phyloP scores from a whole-genome alignment of 2,888 invertebrate species.

The Euplagia quadripunctaria region DNA sequence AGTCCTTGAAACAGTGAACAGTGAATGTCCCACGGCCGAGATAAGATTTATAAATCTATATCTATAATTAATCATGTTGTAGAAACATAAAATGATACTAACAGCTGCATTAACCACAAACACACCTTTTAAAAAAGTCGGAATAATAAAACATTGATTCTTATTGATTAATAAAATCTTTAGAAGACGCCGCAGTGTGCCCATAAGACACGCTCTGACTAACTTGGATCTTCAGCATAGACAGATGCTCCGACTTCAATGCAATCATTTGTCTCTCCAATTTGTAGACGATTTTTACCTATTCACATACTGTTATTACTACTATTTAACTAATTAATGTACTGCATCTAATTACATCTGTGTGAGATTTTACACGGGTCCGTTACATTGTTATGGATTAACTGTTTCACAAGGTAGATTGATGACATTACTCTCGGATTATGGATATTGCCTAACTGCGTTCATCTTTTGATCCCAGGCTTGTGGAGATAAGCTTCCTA shows the following conservation, averaged over 20 bases:
- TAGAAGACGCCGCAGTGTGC: too few species aligned
- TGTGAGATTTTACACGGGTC: background rate
- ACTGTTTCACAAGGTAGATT: conserved; percentile 7
- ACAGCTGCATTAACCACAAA: too few species aligned
- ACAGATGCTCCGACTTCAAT: background rate
- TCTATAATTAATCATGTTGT: too few species aligned
- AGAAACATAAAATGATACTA: too few species aligned
- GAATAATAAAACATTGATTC: too few species aligned
- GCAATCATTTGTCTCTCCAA: background rate
- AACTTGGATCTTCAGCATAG: too few species aligned
- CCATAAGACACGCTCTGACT: too few species aligned
- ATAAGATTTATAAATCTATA: too few species aligned
- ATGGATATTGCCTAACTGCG: background rate
- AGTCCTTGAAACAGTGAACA: too few species aligned
- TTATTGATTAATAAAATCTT: too few species aligned
- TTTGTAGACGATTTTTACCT: background rate
- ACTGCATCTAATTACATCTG: background rate
- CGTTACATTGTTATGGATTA: conserved; percentile 5
- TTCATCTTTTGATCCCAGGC: conserved; percentile 15
- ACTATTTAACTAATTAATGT: background rate
- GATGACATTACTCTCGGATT: background rate
- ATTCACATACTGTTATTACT: background rate
- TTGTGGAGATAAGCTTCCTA: conserved; percentile 14
- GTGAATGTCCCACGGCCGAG: too few species aligned
- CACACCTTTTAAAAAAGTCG: too few species aligned